Percentiles rank a stretch among this genome's conserved stretches.
These are phyloP conservation scores for Taenioides sp. DNA, from an alignment of 2,797 vertebrate species.

Conservation along the genomic window DNA sequence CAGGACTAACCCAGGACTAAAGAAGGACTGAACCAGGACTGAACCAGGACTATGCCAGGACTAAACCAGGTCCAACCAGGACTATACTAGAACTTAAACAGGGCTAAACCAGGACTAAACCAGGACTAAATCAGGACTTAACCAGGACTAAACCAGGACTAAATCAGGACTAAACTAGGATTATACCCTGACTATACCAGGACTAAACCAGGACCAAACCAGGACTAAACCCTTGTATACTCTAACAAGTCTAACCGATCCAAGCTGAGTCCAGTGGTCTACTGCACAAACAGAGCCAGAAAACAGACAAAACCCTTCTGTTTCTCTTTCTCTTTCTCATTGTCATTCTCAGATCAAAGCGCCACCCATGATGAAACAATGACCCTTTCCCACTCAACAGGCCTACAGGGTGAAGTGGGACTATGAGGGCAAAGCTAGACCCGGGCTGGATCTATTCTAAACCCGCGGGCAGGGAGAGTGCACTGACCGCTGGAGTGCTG, in stretches of 20 bases:
- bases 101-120: background rate
- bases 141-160: background rate
- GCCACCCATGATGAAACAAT: too few species aligned
- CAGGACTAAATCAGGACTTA: too few species aligned
- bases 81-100: background rate
- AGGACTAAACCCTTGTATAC: background rate
- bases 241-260: too few species aligned
- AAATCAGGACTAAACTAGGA: background rate
- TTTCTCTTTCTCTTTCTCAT: too few species aligned
- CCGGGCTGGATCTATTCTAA: background rate
- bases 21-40: background rate
- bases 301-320: too few species aligned
- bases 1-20: background rate
- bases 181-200: background rate
- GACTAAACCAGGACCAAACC: too few species aligned
- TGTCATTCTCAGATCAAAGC: too few species aligned
- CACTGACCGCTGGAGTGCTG: slow-evolving; percentile 79
- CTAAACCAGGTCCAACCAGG: background rate
- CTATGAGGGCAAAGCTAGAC: background rate
- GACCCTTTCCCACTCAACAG: too few species aligned
- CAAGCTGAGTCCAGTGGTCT: background rate
- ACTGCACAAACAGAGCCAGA: background rate
- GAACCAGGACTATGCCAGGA: background rate
- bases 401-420: too few species aligned
- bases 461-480: slow-evolving; percentile 5